phyloP scores from a whole-genome alignment of 2,113 vertebrate genomes.

The Eira barbara region DNA sequence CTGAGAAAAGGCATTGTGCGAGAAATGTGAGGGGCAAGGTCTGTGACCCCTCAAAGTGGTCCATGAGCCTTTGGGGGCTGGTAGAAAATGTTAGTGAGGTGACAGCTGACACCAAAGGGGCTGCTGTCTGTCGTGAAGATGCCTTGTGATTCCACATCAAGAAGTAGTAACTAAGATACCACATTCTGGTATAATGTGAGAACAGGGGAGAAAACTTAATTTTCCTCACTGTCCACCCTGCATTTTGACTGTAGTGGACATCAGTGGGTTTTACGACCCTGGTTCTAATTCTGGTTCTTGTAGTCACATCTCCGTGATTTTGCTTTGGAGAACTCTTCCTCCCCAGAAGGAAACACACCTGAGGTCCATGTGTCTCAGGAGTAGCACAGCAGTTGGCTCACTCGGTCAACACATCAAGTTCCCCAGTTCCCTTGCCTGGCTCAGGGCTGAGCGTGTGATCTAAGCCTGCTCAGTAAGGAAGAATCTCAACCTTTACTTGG shows the following conservation, averaged over 20 bases:
- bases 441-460: background rate
- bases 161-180: background rate
- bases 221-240: background rate
- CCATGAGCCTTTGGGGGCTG: background rate
- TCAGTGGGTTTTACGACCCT: background rate
- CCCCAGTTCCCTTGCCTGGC: accelerated
- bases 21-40: background rate
- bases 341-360: background rate
- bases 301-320: background rate
- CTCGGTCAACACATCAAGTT: background rate
- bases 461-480: background rate
- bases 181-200: background rate
- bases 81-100: background rate
- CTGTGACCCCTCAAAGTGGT: too few species aligned
- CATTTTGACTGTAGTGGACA: background rate
- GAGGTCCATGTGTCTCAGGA: background rate
- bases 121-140: background rate
- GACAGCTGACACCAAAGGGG: background rate
- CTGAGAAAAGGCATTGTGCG: background rate
- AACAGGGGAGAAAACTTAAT: background rate
- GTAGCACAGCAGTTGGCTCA: background rate
- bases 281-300: background rate
- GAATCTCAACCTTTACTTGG: background rate
- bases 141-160: background rate
- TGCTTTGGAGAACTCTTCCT: background rate